Evolutionary conservation across 2,113 vertebrate species (phyloP).

Genomic region (Lampris incognitus): DNA sequence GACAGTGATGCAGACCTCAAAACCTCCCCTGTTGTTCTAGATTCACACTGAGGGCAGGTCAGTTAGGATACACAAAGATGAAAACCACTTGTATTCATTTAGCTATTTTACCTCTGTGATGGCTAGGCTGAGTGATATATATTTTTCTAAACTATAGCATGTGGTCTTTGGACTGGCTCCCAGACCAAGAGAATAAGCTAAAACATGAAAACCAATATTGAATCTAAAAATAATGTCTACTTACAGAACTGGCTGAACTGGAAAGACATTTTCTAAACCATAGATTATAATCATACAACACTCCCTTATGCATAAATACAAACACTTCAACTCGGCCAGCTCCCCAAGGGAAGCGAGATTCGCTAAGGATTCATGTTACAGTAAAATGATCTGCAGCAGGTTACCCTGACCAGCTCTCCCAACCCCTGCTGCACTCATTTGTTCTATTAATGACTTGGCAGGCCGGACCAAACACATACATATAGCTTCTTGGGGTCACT

Average conservation of each 20-base stretch:
- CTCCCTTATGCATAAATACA: not conserved
- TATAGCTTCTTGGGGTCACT: slow-evolving; percentile 11
- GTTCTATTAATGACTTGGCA: slow-evolving; percentile 12
- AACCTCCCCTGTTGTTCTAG: not conserved
- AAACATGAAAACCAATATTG: too few relatives aligned
- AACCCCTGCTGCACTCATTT: slow-evolving; percentile 16
- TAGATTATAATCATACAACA: too few relatives aligned
- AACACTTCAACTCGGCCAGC: not conserved
- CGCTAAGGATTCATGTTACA: slow-evolving; percentile 51
- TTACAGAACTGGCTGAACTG: too few relatives aligned
- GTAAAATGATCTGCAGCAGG: slow-evolving; percentile 49
- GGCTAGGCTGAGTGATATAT: too few relatives aligned
- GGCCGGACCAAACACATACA: slow-evolving; percentile 1
- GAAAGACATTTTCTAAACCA: too few relatives aligned
- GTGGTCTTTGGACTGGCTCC: too few relatives aligned
- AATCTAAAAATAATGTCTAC: too few relatives aligned
- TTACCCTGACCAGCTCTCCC: not conserved
- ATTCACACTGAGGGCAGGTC: slow-evolving; percentile 12
- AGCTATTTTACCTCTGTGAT: too few relatives aligned
- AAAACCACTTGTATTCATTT: too few relatives aligned
- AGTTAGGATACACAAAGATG: not conserved
- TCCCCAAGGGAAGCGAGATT: not conserved
- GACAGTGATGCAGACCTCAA: not conserved
- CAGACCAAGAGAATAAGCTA: too few relatives aligned
- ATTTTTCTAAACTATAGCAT: too few relatives aligned